These are phyloP conservation scores for Apteryx owenii DNA, from an alignment of 2,113 vertebrate genomes.

Conservation along the genomic window DNA sequence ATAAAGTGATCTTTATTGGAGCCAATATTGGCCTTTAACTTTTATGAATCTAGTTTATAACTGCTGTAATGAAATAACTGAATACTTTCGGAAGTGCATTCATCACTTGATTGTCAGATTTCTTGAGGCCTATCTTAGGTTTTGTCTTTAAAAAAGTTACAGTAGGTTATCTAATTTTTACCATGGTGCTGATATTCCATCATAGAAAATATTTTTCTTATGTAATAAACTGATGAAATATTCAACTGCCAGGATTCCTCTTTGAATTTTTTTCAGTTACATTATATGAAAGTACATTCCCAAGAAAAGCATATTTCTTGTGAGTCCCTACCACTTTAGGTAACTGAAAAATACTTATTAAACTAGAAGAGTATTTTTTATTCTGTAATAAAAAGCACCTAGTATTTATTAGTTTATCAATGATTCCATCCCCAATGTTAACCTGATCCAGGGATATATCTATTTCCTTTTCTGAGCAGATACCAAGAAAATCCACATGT, in stretches of 20 bases:
- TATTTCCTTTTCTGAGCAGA: background rate
- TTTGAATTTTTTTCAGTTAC: background rate
- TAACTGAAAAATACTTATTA: background rate
- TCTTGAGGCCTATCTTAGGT: background rate
- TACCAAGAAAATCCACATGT: background rate
- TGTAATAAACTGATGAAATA: background rate
- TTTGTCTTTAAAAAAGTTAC: background rate
- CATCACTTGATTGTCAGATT: background rate
- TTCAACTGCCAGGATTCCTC: background rate
- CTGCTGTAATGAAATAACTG: background rate
- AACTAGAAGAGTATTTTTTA: background rate
- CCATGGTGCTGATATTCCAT: background rate
- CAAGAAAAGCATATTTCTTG: background rate
- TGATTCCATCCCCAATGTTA: background rate
- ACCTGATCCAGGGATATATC: background rate
- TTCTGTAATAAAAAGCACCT: background rate
- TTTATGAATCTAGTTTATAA: background rate
- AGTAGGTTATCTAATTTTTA: background rate
- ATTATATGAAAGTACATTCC: background rate
- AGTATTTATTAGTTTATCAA: background rate
- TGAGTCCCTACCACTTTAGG: background rate
- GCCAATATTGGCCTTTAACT: background rate
- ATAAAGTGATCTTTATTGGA: background rate
- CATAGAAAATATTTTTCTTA: background rate
- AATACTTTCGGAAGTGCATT: background rate